These are phyloP conservation scores for Conomelus anceps DNA, from an alignment of 2,888 invertebrate species.

Conservation along the genomic window DNA sequence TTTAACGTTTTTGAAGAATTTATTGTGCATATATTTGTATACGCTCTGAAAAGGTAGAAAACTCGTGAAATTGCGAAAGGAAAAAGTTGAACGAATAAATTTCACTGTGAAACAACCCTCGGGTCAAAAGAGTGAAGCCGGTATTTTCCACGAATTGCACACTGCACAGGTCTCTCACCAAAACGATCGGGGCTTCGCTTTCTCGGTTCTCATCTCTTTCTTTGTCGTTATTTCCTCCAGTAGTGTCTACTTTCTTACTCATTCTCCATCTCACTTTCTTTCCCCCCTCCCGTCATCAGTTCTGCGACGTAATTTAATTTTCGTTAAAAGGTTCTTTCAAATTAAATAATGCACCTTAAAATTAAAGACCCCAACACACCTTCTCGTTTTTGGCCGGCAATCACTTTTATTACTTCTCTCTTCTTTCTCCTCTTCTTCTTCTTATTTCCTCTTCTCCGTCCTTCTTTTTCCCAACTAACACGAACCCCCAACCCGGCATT, in stretches of 20 bases:
- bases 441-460: background rate
- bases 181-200: background rate
- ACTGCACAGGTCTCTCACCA: background rate
- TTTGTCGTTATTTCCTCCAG: background rate
- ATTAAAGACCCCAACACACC: background rate
- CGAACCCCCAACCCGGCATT: background rate
- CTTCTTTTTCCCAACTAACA: background rate
- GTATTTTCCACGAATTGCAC: background rate
- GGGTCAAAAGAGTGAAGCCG: background rate
- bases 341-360: constrained; percentile 3
- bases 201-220: background rate
- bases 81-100: background rate
- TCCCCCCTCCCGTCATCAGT: background rate
- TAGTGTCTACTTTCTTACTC: background rate
- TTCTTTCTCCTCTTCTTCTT: background rate
- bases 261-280: background rate
- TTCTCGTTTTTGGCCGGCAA: background rate
- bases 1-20: background rate
- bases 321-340: constrained; percentile 7
- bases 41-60: background rate
- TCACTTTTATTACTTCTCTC: background rate
- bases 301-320: constrained; percentile 4
- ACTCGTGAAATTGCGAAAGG: background rate
- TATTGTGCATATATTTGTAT: background rate
- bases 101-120: background rate